Base-by-base conservation (phyloP, 2,888 invertebrate genomes). In the Aproaerema taeniolella region DNA sequence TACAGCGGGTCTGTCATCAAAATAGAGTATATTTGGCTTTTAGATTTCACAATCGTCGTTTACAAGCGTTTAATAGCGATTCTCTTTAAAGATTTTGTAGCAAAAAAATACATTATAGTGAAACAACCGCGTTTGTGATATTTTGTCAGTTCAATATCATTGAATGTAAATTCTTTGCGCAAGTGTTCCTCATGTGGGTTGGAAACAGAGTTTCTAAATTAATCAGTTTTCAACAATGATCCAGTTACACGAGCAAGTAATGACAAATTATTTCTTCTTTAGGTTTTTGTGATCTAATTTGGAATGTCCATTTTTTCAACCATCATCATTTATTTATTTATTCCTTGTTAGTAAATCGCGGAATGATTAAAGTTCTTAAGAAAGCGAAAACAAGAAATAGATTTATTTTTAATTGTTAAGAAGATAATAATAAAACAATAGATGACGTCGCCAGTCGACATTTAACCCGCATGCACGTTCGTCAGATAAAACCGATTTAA, bases 391-490 rank as follows among this genome's bases (percentile, higher is more conserved):
- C 20, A 20, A 20, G 7, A 20, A 20, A 20, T 4, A 20, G 5
- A 20, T 20, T 20, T 20, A 20, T 20, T 6, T 20, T 20, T 20
- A 6, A 4, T 20, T 20, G 20, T 31, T 14, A n/a, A n/a, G 11
- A 12, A 2, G 14, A 38, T 20, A 31, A 17, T 38, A 36, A 40
- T 42, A 44, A 28, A 47, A 57, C 52, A 63, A 59, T 59, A 43
- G 39, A 30, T 55, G 53, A 58, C 56, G 53, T 55, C 35, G 33
- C 3, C 30, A 29, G 12, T 45, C 69, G 66, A 67, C 67, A 59
- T 67, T 69, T 68, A 58, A 70, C 75, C 67, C 54, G 55, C 52
- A 60, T 56, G 16, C 6, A 44, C 45, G 43, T 52, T 42, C 42
- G 42, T 44, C 41, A 50, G 58, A 53, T 56, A 58, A 55, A 50